These are phyloP conservation scores for Phyllotreta striolata DNA, from an alignment of 2,888 invertebrate species.

Conservation along the genomic window DNA sequence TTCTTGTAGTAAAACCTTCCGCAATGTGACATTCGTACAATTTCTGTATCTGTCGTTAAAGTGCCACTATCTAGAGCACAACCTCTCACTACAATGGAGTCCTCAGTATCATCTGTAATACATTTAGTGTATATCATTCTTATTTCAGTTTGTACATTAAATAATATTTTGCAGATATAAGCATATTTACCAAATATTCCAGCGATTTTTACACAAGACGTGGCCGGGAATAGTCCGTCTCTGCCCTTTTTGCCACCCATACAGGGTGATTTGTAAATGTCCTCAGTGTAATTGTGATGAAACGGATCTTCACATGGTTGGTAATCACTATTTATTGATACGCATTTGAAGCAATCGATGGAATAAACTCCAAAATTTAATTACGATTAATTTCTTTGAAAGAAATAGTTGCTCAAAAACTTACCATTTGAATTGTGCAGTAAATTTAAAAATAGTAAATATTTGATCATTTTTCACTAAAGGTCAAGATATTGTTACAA, in stretches of 20 bases:
- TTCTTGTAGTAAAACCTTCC: constrained; percentile 91
- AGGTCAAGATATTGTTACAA: background rate
- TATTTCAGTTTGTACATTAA: constrained; percentile 5
- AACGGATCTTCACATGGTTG: constrained; percentile 94
- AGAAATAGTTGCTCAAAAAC: background rate
- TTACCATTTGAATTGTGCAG: constrained; percentile 19
- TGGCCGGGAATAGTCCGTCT: constrained; percentile 94
- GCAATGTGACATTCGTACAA: constrained; percentile 97
- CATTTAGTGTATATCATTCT: background rate
- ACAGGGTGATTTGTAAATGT: constrained; percentile 89
- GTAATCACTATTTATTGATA: constrained; percentile 88
- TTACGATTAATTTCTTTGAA: background rate
- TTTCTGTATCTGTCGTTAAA: constrained; percentile 94
- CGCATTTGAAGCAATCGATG: constrained; percentile 98
- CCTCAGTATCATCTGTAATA: constrained; percentile 77
- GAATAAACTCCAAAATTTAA: constrained; percentile 39
- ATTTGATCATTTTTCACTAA: constrained; percentile 11
- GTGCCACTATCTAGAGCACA: constrained; percentile 97
- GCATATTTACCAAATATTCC: constrained; percentile 81
- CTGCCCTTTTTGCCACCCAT: constrained; percentile 93
- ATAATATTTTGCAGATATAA: background rate
- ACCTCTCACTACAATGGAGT: constrained; percentile 86
- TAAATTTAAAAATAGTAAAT: constrained; percentile 15
- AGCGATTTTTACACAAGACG: constrained; percentile 94
- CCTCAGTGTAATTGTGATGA: constrained; percentile 87